phyloP scores from a whole-genome alignment of 2,888 invertebrate genomes.

The Pelosia muscerda region DNA sequence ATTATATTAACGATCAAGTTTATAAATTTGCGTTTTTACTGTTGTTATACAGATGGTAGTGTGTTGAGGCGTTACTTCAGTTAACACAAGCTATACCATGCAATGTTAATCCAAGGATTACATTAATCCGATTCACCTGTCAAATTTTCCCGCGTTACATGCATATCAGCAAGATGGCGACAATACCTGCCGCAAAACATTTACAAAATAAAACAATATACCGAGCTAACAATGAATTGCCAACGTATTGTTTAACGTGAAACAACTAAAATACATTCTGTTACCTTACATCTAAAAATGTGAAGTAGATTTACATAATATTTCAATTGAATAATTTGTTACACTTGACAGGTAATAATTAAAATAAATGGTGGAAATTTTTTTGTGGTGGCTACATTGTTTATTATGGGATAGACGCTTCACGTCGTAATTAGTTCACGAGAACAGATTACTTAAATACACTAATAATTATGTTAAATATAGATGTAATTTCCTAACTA shows the following conservation, averaged over 20 bases:
- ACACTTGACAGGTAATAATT: slow-evolving; percentile 38
- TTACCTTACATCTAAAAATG: slow-evolving; percentile 22
- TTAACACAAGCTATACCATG: no score
- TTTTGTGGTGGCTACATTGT: slow-evolving; percentile 19
- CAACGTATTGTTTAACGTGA: slow-evolving; percentile 20
- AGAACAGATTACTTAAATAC: not conserved
- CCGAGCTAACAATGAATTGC: slow-evolving; percentile 19
- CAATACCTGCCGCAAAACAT: slow-evolving; percentile 2
- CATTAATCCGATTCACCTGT: slow-evolving; percentile 30
- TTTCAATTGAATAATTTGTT: slow-evolving; percentile 31
- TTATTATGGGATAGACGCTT: slow-evolving; percentile 14
- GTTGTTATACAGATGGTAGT: no score
- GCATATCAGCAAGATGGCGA: slow-evolving; percentile 24
- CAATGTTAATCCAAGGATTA: slow-evolving; percentile 28
- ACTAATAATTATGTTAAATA: not conserved
- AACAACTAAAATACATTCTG: slow-evolving; percentile 16
- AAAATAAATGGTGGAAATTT: slow-evolving; percentile 32
- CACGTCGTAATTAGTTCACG: not conserved
- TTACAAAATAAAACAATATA: slow-evolving; percentile 21
- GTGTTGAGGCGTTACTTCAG: no score
- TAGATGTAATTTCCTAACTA: not conserved
- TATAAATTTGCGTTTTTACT: no score
- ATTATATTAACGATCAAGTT: no score
- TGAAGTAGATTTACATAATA: slow-evolving; percentile 36
- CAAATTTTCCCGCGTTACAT: slow-evolving; percentile 30